A percentile compares a stretch with the other conserved stretches of the same genome.
These are phyloP conservation scores for Stratiolaelaps scimitus DNA, from an alignment of 1,140 invertebrate genomes.

Conservation along the genomic window DNA sequence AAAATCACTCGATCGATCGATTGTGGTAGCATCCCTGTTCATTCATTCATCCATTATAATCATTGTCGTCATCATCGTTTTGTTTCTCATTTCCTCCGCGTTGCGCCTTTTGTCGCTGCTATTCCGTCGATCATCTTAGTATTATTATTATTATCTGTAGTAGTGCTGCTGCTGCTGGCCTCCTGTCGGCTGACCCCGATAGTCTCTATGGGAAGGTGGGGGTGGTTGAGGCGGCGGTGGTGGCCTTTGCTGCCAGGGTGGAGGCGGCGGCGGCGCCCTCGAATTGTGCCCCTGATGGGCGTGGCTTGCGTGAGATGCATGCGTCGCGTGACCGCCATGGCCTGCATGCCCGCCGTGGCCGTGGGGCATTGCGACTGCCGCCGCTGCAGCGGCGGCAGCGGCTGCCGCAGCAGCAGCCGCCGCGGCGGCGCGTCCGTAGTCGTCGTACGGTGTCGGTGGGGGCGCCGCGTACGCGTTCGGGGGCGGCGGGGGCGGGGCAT, in stretches of 20 bases:
- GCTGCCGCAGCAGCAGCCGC: conserved; percentile 30
- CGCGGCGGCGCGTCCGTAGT: neutral
- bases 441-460: too few relatives aligned
- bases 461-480: conserved; percentile 6
- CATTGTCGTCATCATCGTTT: too few relatives aligned
- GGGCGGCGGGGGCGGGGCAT: conserved; percentile 20
- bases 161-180: neutral
- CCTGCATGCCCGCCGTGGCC: neutral
- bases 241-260: conserved; percentile 18
- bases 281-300: neutral
- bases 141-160: too few relatives aligned
- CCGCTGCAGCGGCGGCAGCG: conserved; percentile 19
- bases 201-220: neutral
- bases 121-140: too few relatives aligned
- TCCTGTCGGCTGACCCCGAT: neutral
- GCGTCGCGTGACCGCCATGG: neutral
- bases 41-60: too few relatives aligned
- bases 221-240: neutral
- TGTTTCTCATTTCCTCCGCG: too few relatives aligned
- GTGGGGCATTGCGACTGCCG: too few relatives aligned
- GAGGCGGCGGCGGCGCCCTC: neutral
- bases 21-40: too few relatives aligned
- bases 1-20: too few relatives aligned
- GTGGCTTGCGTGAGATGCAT: neutral
- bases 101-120: too few relatives aligned